Percentiles rank a stretch among this genome's conserved stretches.
Evolutionary conservation across 2,888 invertebrate species (phyloP).

Genomic region (Limnephilus marmoratus): DNA sequence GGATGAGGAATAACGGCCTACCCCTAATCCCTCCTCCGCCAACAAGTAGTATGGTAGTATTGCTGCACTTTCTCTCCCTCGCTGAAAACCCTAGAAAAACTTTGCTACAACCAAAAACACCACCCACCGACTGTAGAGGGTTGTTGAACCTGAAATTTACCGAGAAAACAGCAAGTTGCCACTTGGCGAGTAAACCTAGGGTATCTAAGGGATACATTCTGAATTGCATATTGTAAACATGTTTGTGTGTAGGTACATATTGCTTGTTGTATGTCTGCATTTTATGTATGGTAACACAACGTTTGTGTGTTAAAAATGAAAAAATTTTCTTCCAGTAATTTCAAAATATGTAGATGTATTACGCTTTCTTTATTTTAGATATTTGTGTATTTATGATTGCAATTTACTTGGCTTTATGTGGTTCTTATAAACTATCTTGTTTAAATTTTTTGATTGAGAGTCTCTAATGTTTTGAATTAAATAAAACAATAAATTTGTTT

Average conservation of each 20-base stretch:
- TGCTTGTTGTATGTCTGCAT: no score
- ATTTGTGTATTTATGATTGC: no score
- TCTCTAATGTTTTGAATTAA: no score
- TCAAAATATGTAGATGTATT: no score
- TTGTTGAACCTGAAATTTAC: slow-evolving; percentile 43
- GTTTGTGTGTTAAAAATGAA: no score
- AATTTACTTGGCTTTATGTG: no score
- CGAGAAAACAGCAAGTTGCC: slow-evolving; percentile 12
- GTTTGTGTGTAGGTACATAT: background rate
- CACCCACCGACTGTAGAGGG: slow-evolving; percentile 3
- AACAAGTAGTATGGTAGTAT: background rate
- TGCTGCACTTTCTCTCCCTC: slow-evolving; percentile 19
- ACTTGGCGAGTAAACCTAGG: background rate
- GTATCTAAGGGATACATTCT: background rate
- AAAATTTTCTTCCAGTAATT: no score
- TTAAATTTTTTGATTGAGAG: no score
- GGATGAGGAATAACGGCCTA: slow-evolving; percentile 24
- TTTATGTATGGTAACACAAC: no score
- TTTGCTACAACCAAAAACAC: slow-evolving; percentile 11
- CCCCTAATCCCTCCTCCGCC: slow-evolving; percentile 32
- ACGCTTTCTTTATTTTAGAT: no score
- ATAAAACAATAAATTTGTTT: no score
- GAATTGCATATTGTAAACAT: background rate
- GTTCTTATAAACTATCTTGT: no score
- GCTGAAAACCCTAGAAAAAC: slow-evolving; percentile 13